Conservation (phyloP, 2,113 vertebrate genomes). For the Dipodomys stephensi region DNA sequence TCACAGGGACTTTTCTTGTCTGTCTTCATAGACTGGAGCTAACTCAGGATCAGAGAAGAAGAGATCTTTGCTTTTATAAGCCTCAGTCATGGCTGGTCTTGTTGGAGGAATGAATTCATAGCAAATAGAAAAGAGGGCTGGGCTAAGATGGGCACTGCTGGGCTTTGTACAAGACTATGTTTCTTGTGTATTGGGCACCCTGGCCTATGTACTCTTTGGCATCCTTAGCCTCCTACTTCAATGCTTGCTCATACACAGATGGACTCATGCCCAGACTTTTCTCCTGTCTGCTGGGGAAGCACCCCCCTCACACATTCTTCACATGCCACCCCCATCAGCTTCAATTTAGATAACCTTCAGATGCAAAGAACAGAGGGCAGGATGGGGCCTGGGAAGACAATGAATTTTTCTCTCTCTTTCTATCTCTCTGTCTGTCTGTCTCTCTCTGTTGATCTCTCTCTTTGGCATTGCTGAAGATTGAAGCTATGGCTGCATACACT, state of each 20-base stretch:
- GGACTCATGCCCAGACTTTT: conserved; percentile 41
- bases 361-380: not conserved
- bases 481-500: not conserved
- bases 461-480: not conserved
- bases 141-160: not conserved
- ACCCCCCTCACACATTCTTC: conserved; percentile 18
- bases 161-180: conserved; percentile 33
- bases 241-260: conserved; percentile 46
- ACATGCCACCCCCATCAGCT: conserved; percentile 37
- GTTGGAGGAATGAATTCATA: conserved; percentile 39
- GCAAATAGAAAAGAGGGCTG: conserved; percentile 24
- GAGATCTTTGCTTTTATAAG: not conserved
- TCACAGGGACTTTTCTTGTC: not conserved
- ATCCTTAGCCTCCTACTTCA: conserved; percentile 24
- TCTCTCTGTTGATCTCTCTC: no score
- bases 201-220: conserved; percentile 12
- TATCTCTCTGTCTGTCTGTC: not conserved
- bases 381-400: conserved; percentile 25
- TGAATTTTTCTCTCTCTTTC: not conserved
- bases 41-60: conserved; percentile 15
- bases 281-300: conserved; percentile 1
- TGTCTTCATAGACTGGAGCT: conserved; percentile 7
- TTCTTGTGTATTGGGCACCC: not conserved
- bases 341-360: conserved; percentile 65
- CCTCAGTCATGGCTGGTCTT: conserved; percentile 19